A percentile compares a stretch with the other conserved stretches of the same genome.
Conservation (phyloP, 2,888 invertebrate species). For the Glaucopsyche alexis region DNA sequence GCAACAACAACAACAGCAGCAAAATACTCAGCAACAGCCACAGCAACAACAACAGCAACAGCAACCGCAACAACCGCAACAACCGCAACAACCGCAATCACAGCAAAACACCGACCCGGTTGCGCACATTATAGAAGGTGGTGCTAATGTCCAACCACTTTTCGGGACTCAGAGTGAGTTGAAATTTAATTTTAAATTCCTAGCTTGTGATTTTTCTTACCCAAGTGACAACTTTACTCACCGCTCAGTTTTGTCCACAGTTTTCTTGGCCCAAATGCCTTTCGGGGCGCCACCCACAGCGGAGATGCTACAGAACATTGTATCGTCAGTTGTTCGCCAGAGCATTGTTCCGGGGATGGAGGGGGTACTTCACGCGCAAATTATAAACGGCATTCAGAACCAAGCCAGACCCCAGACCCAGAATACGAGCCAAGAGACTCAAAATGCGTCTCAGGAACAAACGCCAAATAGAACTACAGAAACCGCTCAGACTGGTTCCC, state of each 20-base stretch:
- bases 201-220: neutral
- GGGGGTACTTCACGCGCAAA: slow-evolving; percentile 45
- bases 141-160: slow-evolving; percentile 34
- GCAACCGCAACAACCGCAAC: neutral
- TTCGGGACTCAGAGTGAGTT: slow-evolving; percentile 43
- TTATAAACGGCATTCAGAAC: slow-evolving; percentile 33
- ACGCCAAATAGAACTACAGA: slow-evolving; percentile 24
- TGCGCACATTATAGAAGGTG: slow-evolving; percentile 32
- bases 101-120: neutral
- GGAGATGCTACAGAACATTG: slow-evolving; percentile 56
- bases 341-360: slow-evolving; percentile 52
- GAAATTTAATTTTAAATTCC: neutral
- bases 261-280: slow-evolving; percentile 51
- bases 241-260: slow-evolving; percentile 42
- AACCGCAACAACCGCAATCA: neutral
- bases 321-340: slow-evolving; percentile 55
- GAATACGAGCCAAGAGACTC: slow-evolving; percentile 20
- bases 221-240: neutral
- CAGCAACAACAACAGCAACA: neutral
- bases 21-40: neutral
- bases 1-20: neutral
- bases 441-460: slow-evolving; percentile 27
- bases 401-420: slow-evolving; percentile 23
- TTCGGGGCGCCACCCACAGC: slow-evolving; percentile 51
- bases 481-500: neutral